Base-by-base conservation (phyloP, 2,888 invertebrate genomes). In the Drosophila siamana region DNA sequence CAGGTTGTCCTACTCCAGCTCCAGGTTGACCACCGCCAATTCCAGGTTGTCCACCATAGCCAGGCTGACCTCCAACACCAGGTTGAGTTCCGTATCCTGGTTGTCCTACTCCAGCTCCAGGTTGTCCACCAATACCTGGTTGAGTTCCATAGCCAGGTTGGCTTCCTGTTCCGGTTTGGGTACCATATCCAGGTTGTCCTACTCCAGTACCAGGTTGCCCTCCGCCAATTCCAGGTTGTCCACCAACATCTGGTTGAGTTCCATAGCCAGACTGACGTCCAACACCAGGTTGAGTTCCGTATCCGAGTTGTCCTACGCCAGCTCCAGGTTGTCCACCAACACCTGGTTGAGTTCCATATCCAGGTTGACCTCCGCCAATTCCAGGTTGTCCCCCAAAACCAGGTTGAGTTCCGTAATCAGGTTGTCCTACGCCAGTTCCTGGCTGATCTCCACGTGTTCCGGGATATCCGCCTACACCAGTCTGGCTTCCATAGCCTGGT, bases 351-450 rank as follows among this genome's bases (percentile, higher is more conserved):
- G 55, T 13, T 24, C 52, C 65, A 4, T 54, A 56, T 7, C 54
- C 68, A 9, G 70, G 22, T 8, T 62, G 62, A 24, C 43, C 56
- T 69, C 67, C 5, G 15, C 61, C 56, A 15, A 19, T 2, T n/a
- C 73, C 66, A 4, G 36, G 13, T 13, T 74, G 73, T 0, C 44
- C 8, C 11, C 62, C 66, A 5, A 33, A 33, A 11, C 62, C 60
- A 11, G 38, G 22, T 16, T 65, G 22, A 7, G 36, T 4, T 30
- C 22, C 56, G 3, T 54, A 33, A 16, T 67, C 71, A 13, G 46
- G 22, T 1, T 54, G 54, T 1, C n/a, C 11, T 2, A 67, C 65
- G 2, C 64, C 66, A 7, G 19, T 1, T 48, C 71, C 66, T 15
- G 44, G 19, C 11, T 61, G 61, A 9, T 15, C 1, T 28, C 43